Evolutionary conservation across 2,888 invertebrate species (phyloP).

Genomic region (Lasioglossum leucozonium): DNA sequence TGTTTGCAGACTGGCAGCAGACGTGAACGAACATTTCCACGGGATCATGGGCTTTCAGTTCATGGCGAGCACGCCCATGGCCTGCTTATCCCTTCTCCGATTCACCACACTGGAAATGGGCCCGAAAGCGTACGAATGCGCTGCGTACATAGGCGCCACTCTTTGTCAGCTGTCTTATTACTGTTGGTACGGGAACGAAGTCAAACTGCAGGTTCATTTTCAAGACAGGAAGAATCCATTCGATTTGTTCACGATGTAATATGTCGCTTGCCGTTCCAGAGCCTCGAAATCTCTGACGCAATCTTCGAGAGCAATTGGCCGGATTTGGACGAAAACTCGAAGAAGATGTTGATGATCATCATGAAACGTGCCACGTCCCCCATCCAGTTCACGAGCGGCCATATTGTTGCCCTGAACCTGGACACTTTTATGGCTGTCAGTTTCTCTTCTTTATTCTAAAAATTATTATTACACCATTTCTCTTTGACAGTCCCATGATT

Average conservation of each 20-base stretch:
- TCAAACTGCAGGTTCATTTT: slow-evolving; percentile 42
- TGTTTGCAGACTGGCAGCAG: neutral
- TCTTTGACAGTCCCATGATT: too few species aligned
- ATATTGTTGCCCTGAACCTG: neutral
- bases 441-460: neutral
- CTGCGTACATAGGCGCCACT: slow-evolving; percentile 14
- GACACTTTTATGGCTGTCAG: neutral
- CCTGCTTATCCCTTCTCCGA: slow-evolving; percentile 49
- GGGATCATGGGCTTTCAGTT: neutral
- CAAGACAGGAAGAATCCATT: neutral
- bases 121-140: neutral
- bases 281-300: neutral
- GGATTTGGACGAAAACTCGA: neutral
- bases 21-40: neutral
- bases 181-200: slow-evolving; percentile 73
- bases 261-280: neutral
- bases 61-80: slow-evolving; percentile 23
- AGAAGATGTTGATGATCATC: neutral
- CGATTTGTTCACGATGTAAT: neutral
- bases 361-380: neutral
- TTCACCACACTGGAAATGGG: neutral
- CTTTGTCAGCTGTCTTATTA: slow-evolving; percentile 72
- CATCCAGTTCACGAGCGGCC: neutral
- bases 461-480: neutral
- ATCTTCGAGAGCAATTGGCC: neutral